Conservation (phyloP, 2,113 vertebrate genomes). For the Poecile atricapillus region DNA sequence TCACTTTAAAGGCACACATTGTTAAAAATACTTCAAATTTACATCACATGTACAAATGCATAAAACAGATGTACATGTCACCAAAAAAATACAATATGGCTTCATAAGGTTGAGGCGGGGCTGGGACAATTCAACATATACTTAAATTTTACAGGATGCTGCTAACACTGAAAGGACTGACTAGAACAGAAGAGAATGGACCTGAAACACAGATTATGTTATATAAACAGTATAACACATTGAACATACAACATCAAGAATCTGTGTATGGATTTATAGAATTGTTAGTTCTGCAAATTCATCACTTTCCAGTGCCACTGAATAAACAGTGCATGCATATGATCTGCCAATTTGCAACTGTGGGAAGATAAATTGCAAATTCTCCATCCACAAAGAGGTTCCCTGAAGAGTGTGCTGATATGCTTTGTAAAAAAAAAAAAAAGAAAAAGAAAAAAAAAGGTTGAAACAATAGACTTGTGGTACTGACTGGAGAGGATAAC, state of each 20-base stretch:
- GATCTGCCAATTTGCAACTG: neutral
- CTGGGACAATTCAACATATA: constrained; percentile 38
- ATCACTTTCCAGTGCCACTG: constrained; percentile 5
- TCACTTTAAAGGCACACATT: constrained; percentile 65
- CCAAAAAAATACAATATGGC: constrained; percentile 63
- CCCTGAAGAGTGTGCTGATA: constrained; percentile 25
- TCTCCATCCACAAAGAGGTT: neutral
- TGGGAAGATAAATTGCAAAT: neutral
- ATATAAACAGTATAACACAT: neutral
- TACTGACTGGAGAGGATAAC: neutral
- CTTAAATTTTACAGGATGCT: constrained; percentile 34
- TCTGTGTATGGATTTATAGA: neutral
- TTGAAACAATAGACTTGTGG: neutral
- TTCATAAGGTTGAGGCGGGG: constrained; percentile 35
- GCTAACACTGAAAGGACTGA: constrained; percentile 29
- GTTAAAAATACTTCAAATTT: constrained; percentile 61
- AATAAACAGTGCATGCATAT: neutral
- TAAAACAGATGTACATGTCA: constrained; percentile 61
- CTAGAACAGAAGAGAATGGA: constrained; percentile 8
- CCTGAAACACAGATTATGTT: neutral
- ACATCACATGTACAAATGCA: constrained; percentile 60
- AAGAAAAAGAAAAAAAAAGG: neutral
- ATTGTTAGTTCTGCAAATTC: constrained; percentile 8
- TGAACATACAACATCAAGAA: neutral
- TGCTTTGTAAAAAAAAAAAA: neutral